A percentile compares a stretch with the other conserved stretches of the same genome.
These are phyloP conservation scores for Pristionchus mayeri DNA, from an alignment of 2,888 invertebrate species.

Conservation along the genomic window DNA sequence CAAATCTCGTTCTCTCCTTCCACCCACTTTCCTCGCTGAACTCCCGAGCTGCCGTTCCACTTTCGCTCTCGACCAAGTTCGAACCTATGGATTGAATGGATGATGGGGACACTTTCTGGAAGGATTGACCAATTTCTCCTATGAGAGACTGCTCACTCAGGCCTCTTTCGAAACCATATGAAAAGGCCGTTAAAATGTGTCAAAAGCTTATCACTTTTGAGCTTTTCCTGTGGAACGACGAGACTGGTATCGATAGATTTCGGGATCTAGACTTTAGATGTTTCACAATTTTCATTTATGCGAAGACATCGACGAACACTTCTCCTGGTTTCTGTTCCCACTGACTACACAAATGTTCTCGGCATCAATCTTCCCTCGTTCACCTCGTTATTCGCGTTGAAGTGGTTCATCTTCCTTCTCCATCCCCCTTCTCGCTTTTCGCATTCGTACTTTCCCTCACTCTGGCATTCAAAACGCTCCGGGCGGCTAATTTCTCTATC, in stretches of 20 bases:
- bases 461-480: constrained; percentile 48
- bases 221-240: too few relatives aligned
- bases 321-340: too few relatives aligned
- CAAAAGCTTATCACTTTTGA: too few relatives aligned
- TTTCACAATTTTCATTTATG: too few relatives aligned
- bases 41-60: constrained; percentile 21
- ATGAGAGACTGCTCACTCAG: too few relatives aligned
- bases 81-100: background rate
- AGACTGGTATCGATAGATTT: too few relatives aligned
- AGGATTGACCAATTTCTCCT: background rate
- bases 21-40: background rate
- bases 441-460: constrained; percentile 41
- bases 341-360: too few relatives aligned
- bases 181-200: background rate
- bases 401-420: background rate
- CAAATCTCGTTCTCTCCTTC: constrained; percentile 36
- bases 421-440: constrained; percentile 12
- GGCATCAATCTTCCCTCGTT: too few relatives aligned
- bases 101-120: background rate
- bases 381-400: too few relatives aligned
- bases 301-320: too few relatives aligned
- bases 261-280: too few relatives aligned
- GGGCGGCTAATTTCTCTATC: constrained; percentile 47
- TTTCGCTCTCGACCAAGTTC: constrained; percentile 16
- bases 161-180: background rate